Conservation (phyloP, 2,797 vertebrate genomes). For the Cichlasoma orientale region DNA sequence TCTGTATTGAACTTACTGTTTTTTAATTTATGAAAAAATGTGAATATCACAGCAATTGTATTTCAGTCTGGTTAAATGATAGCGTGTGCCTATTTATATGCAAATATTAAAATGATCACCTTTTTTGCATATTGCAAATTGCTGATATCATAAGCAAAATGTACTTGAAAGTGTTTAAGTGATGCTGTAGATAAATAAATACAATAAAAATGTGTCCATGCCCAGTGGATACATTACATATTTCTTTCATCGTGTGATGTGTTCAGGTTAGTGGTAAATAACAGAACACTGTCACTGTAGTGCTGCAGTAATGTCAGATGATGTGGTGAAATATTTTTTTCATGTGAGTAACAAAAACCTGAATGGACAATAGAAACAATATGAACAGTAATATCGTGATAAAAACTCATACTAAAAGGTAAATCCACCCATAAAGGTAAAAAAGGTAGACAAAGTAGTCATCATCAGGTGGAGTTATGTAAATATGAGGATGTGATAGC, state of each 20-base stretch:
- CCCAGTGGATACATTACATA: not conserved
- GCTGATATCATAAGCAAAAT: not conserved
- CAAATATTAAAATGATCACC: not conserved
- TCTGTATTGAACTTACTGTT: not conserved
- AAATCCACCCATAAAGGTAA: too few species aligned
- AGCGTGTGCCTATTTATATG: not conserved
- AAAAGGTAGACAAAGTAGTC: too few species aligned
- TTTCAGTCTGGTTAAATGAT: not conserved
- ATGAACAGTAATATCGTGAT: too few species aligned
- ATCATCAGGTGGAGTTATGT: not conserved
- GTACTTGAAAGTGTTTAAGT: not conserved
- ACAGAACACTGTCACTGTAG: not conserved
- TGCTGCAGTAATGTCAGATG: too few species aligned
- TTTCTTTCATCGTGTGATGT: not conserved
- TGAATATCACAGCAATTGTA: not conserved
- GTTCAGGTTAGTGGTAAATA: slow-evolving; percentile 3
- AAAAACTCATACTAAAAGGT: too few species aligned
- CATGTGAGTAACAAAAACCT: too few species aligned
- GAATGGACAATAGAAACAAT: too few species aligned
- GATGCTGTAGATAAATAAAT: not conserved
- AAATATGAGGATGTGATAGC: not conserved
- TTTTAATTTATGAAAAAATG: not conserved
- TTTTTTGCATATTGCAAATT: slow-evolving; percentile 16
- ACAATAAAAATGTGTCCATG: slow-evolving; percentile 1
- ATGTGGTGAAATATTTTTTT: too few species aligned